Conservation (phyloP, 2,888 invertebrate species). For the Ametastegia equiseti region DNA sequence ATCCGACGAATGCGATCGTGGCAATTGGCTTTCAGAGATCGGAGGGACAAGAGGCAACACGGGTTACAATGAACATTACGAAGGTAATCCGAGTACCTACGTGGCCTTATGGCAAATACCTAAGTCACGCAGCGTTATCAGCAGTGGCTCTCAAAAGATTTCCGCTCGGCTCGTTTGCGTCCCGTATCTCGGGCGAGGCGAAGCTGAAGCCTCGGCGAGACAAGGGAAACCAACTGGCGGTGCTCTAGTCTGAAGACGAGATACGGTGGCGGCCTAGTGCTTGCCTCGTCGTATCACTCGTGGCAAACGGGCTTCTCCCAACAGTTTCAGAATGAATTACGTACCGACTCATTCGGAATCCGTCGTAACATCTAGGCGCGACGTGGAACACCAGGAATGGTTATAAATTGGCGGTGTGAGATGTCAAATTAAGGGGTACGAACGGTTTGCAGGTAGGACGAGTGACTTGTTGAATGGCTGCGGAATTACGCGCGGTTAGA, state of each 20-base stretch:
- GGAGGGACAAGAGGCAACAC: not conserved
- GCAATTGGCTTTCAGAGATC: too few relatives aligned
- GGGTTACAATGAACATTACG: not conserved
- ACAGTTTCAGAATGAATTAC: slow-evolving; percentile 22
- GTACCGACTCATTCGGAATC: slow-evolving; percentile 25
- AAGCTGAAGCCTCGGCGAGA: not conserved
- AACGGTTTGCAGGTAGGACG: slow-evolving; percentile 22
- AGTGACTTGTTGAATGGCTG: slow-evolving; percentile 63
- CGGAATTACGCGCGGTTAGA: slow-evolving; percentile 53
- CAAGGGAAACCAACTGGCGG: not conserved
- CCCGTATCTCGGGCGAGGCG: not conserved
- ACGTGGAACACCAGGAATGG: slow-evolving; percentile 13
- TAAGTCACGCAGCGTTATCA: not conserved
- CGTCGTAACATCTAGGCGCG: slow-evolving; percentile 19
- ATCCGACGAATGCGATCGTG: not conserved
- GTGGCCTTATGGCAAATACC: too few relatives aligned
- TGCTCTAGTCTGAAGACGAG: not conserved
- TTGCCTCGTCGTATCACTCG: slow-evolving; percentile 17
- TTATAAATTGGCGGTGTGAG: slow-evolving; percentile 23
- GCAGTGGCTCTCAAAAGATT: not conserved
- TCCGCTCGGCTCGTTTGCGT: not conserved
- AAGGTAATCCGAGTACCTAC: not conserved
- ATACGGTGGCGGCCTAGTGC: slow-evolving; percentile 7
- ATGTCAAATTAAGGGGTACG: slow-evolving; percentile 33
- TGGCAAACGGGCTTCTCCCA: slow-evolving; percentile 4